phyloP scores from a whole-genome alignment of 2,113 vertebrate species.

The Montifringilla adamsi region DNA sequence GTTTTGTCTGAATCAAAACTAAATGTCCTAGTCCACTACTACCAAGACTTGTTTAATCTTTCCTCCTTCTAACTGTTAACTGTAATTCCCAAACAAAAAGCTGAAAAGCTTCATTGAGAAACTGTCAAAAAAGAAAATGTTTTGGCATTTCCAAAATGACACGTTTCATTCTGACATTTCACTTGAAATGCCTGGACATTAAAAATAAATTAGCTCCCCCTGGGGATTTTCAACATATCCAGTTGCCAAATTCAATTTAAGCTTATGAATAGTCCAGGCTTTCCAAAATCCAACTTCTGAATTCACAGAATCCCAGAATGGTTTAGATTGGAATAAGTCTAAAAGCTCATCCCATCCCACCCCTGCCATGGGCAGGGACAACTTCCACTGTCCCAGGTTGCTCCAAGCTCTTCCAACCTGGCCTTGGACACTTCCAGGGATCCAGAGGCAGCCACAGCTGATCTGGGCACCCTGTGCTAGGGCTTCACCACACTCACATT shows the following conservation, averaged over 20 bases:
- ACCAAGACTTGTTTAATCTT: constrained; percentile 8
- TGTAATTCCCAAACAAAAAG: background rate
- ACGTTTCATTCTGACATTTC: constrained; percentile 38
- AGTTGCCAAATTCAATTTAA: constrained; percentile 33
- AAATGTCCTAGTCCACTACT: background rate
- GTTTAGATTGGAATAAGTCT: background rate
- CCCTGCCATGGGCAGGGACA: background rate
- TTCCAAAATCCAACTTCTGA: background rate
- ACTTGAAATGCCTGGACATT: constrained; percentile 37
- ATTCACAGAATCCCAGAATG: background rate
- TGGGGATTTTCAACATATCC: background rate
- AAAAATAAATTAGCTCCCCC: constrained; percentile 40
- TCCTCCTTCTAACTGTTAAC: background rate
- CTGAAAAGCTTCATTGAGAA: constrained; percentile 33
- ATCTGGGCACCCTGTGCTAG: background rate
- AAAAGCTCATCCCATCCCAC: background rate
- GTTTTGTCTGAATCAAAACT: background rate
- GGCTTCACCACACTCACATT: background rate
- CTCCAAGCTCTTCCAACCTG: background rate
- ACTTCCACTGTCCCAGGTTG: rapidly evolving
- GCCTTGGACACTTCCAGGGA: background rate
- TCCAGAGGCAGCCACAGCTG: background rate
- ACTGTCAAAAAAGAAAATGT: constrained; percentile 41
- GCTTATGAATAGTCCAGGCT: background rate
- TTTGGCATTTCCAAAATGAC: constrained; percentile 52